Evolutionary conservation across 2,113 vertebrate genomes (phyloP).

Genomic region (Corythornis madagascariensis): DNA sequence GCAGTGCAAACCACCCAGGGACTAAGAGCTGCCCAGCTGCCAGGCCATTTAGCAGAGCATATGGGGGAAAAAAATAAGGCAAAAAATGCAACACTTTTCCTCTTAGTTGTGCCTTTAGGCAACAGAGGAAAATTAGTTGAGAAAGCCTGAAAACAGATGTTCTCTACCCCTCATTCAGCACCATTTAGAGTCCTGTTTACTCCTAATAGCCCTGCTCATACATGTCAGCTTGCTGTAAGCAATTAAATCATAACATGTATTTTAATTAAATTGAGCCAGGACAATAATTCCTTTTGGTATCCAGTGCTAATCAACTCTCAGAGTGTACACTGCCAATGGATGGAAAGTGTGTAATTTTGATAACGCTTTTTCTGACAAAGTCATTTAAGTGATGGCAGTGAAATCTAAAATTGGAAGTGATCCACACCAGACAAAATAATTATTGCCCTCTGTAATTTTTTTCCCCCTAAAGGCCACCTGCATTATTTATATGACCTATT

Average conservation of each 20-base stretch:
- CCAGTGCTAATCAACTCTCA: background rate
- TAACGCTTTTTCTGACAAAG: background rate
- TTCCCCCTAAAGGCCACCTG: background rate
- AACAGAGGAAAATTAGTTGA: background rate
- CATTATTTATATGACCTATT: constrained; percentile 32
- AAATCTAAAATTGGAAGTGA: constrained; percentile 44
- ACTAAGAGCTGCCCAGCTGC: background rate
- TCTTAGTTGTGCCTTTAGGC: background rate
- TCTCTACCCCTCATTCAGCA: background rate
- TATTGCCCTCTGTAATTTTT: background rate
- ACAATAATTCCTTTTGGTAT: background rate
- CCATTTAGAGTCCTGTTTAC: constrained; percentile 16
- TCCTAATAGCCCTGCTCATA: background rate
- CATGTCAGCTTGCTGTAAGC: background rate
- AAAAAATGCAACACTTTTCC: background rate
- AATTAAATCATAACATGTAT: background rate
- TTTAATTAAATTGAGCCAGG: background rate
- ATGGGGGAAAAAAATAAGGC: background rate
- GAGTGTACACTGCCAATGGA: background rate
- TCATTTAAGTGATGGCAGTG: constrained; percentile 21
- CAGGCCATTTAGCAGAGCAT: background rate
- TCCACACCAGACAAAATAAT: constrained; percentile 26
- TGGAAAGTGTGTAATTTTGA: constrained; percentile 29
- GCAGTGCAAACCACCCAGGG: background rate
- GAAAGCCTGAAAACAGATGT: constrained; percentile 43